Evolutionary conservation across 2,888 invertebrate genomes (phyloP).

Genomic region (Teleiodes luculella): DNA sequence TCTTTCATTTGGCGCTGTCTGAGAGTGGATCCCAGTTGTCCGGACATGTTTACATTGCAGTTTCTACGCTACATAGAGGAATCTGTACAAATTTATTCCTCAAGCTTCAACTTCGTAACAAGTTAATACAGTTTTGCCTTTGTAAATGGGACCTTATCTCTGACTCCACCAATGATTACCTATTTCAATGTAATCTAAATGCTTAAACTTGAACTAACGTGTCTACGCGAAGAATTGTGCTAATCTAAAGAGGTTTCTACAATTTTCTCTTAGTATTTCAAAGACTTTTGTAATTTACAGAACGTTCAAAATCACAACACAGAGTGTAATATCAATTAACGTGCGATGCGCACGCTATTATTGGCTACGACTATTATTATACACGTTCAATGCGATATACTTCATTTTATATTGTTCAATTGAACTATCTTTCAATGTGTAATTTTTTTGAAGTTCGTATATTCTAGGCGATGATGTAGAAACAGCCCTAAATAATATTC

Average conservation of each 20-base stretch:
- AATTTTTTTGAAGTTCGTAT: no score
- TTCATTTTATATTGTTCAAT: no score
- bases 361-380: conserved; percentile 46
- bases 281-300: conserved; percentile 76
- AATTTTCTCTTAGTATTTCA: conserved; percentile 61
- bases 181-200: conserved; percentile 68
- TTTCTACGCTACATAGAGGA: no score
- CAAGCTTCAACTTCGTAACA: no score
- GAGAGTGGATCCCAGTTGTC: not conserved
- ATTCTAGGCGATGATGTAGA: no score
- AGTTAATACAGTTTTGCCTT: no score
- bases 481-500: no score
- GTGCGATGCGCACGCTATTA: conserved; percentile 70
- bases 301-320: conserved; percentile 80
- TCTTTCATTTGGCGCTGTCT: conserved; percentile 25
- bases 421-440: no score
- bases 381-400: conserved; percentile 46
- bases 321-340: conserved; percentile 79
- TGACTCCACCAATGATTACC: conserved; percentile 49
- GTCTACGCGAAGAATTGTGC: conserved; percentile 78
- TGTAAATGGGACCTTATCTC: not conserved
- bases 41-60: not conserved
- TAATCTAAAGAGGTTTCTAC: conserved; percentile 76
- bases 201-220: conserved; percentile 71
- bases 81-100: no score